Conservation (phyloP, 2,113 vertebrate species). For the Myrmophylax atrothorax region DNA sequence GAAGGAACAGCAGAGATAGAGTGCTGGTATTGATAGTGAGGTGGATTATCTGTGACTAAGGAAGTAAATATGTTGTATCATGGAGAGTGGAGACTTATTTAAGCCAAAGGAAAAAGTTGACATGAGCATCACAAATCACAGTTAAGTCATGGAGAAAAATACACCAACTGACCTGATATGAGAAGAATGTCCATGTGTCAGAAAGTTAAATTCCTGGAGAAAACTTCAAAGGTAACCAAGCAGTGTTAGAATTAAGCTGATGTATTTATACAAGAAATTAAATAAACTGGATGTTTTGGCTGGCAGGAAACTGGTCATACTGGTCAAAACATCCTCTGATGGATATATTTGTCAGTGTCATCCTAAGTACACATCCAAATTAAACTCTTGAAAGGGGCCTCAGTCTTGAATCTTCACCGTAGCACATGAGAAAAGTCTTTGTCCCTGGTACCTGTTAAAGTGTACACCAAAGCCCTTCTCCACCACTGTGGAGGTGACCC, state of each 20-base stretch:
- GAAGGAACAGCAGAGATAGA: not conserved
- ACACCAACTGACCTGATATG: no score
- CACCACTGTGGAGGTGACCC: not conserved
- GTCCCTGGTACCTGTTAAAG: rapidly evolving
- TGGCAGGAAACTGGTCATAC: not conserved
- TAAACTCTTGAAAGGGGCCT: not conserved
- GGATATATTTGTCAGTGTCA: not conserved
- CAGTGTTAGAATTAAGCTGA: not conserved
- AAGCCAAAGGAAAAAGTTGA: not conserved
- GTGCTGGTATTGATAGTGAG: not conserved
- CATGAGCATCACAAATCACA: not conserved
- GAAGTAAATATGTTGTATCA: not conserved
- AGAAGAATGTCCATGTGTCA: not conserved
- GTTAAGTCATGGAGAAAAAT: not conserved
- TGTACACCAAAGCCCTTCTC: not conserved
- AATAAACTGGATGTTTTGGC: not conserved
- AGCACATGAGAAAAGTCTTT: not conserved
- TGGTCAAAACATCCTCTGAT: not conserved
- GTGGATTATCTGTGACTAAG: not conserved
- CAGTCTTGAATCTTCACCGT: not conserved
- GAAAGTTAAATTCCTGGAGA: not conserved
- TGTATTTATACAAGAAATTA: not conserved
- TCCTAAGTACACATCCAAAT: not conserved
- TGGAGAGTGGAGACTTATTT: not conserved
- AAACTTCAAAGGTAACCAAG: not conserved